Evolutionary conservation across 2,888 invertebrate species (phyloP).

Genomic region (Meteorus colon): DNA sequence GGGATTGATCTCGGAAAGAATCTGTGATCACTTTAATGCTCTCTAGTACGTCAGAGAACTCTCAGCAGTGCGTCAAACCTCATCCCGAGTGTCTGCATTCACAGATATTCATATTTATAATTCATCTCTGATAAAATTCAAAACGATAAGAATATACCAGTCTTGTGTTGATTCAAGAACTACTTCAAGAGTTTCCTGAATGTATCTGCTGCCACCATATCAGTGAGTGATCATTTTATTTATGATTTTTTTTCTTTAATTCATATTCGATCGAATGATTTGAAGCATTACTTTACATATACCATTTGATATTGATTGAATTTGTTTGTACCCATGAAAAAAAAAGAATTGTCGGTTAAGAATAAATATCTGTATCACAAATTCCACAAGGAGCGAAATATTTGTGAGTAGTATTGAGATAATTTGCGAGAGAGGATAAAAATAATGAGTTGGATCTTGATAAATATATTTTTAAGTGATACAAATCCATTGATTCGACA

Average conservation of each 20-base stretch:
- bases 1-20: neutral
- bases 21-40: neutral
- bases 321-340: too few relatives aligned
- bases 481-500: neutral
- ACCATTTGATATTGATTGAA: too few relatives aligned
- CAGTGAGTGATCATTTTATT: slow-evolving; percentile 32
- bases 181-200: neutral
- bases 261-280: neutral
- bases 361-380: too few relatives aligned
- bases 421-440: neutral
- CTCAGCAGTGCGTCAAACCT: neutral
- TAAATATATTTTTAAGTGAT: slow-evolving; percentile 7
- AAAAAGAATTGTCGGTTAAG: too few relatives aligned
- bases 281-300: too few relatives aligned
- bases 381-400: too few relatives aligned
- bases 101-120: neutral
- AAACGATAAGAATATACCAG: neutral
- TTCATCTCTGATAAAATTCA: neutral
- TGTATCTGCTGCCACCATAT: neutral
- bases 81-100: neutral
- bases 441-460: neutral
- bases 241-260: neutral
- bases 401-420: neutral
- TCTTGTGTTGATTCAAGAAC: neutral
- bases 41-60: neutral